Percentiles rank a stretch among this genome's conserved stretches.
These are phyloP conservation scores for Peromyscus leucopus DNA, from an alignment of 2,113 vertebrate genomes.

Conservation along the genomic window DNA sequence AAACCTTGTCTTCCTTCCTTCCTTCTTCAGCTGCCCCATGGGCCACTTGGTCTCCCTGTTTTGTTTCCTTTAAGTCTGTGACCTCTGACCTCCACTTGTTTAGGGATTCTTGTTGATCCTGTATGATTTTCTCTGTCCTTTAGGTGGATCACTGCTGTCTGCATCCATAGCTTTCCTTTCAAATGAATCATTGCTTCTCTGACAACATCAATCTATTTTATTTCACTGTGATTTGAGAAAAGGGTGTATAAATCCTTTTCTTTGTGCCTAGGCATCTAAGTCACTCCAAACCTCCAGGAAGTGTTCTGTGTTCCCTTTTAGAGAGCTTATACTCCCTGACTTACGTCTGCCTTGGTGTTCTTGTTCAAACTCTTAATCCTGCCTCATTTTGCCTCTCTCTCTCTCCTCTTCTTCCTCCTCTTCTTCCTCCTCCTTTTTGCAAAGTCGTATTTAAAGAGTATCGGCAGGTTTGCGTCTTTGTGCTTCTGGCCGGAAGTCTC, in stretches of 20 bases:
- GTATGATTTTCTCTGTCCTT: conserved; percentile 93
- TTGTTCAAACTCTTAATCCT: background rate
- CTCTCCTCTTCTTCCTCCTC: background rate
- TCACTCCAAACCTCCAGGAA: background rate
- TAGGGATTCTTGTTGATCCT: conserved; percentile 93
- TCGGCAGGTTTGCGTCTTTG: background rate
- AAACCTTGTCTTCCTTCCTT: conserved; percentile 96
- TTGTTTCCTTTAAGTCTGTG: conserved; percentile 92
- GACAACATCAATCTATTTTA: background rate
- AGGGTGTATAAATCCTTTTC: background rate
- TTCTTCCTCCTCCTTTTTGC: background rate
- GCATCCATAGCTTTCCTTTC: conserved; percentile 92
- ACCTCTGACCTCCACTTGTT: conserved; percentile 92
- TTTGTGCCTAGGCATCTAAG: background rate
- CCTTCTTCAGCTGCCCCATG: conserved; percentile 90
- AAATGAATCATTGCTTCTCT: conserved; percentile 91
- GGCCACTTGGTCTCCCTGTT: conserved; percentile 87
- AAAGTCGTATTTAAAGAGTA: background rate
- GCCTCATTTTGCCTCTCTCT: background rate
- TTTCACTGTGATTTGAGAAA: background rate
- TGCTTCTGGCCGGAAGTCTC: background rate
- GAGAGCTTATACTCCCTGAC: background rate
- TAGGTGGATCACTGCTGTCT: conserved; percentile 92
- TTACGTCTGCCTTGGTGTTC: background rate
- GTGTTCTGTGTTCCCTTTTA: too few species aligned